Conservation (phyloP, 92 coral and sea anemone species). For the Chrysogorgia sp. region DNA sequence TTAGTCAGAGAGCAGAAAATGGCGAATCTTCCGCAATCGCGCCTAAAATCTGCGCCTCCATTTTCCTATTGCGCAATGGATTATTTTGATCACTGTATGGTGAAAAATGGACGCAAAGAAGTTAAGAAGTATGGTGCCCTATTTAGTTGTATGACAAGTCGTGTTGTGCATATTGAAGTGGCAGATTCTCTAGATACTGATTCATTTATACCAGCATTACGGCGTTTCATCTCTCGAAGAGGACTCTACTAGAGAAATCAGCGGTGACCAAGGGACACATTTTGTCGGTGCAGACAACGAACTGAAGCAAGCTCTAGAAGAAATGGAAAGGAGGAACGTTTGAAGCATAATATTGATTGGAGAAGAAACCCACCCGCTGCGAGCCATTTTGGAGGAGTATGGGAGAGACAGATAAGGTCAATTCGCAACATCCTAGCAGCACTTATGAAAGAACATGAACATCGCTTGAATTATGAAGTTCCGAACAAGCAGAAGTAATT, state of each 20-base stretch:
- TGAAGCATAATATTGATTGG: background rate
- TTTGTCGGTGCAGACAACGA: constrained; percentile 7
- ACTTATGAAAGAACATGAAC: constrained; percentile 5
- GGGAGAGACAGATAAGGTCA: constrained; percentile 8
- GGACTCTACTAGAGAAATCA: constrained; percentile 4
- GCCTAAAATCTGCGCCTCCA: background rate
- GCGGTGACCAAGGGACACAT: constrained; percentile 16
- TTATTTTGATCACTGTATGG: background rate
- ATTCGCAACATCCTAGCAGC: constrained; percentile 20
- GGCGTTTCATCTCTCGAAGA: constrained; percentile 1
- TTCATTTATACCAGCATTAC: background rate
- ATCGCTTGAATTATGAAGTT: constrained; percentile 8
- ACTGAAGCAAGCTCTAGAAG: background rate
- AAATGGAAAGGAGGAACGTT: background rate
- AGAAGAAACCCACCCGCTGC: constrained; percentile 9
- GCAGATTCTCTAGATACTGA: background rate
- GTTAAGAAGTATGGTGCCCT: background rate
- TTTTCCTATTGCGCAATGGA: constrained; percentile 33
- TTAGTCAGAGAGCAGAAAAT: too few species aligned
- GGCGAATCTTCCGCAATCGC: constrained; percentile 8
- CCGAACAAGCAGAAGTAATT: constrained; percentile 10
- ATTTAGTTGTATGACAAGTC: constrained; percentile 7
- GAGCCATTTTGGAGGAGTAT: constrained; percentile 8
- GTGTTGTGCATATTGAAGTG: background rate
- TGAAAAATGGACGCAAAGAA: background rate